Evolutionary conservation across 2,113 vertebrate genomes (phyloP).

Genomic region (Terrapene triunguis): DNA sequence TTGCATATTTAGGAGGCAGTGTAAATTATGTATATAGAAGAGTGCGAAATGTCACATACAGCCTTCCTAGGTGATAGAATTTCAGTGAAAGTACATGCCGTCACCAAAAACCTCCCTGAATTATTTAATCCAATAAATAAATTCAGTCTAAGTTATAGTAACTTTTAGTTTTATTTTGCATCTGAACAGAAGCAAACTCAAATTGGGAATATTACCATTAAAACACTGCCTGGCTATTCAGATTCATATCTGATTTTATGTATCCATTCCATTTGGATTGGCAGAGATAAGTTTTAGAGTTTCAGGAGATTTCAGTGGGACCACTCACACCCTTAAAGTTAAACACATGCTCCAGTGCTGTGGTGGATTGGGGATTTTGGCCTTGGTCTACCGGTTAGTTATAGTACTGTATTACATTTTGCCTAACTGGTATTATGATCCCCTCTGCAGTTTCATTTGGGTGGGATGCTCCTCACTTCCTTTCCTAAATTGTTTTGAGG

Average conservation of each 20-base stretch:
- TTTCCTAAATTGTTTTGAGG: not conserved
- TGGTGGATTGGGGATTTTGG: not conserved
- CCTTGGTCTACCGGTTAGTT: not conserved
- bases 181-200: not conserved
- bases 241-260: not conserved
- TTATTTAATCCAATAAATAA: conserved; percentile 32
- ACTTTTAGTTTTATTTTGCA: not conserved
- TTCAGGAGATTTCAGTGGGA: not conserved
- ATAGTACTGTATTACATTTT: not conserved
- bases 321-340: not conserved
- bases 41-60: conserved; percentile 21
- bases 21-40: conserved; percentile 32
- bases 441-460: not conserved
- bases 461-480: not conserved
- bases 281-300: not conserved
- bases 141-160: not conserved
- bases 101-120: conserved; percentile 12
- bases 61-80: conserved; percentile 22
- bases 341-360: not conserved
- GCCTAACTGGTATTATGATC: not conserved
- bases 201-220: not conserved
- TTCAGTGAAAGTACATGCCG: conserved; percentile 12
- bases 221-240: not conserved
- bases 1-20: conserved; percentile 13
- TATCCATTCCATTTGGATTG: not conserved